These are phyloP conservation scores for Lepidotrigona ventralis DNA, from an alignment of 1,140 invertebrate genomes.

Conservation along the genomic window DNA sequence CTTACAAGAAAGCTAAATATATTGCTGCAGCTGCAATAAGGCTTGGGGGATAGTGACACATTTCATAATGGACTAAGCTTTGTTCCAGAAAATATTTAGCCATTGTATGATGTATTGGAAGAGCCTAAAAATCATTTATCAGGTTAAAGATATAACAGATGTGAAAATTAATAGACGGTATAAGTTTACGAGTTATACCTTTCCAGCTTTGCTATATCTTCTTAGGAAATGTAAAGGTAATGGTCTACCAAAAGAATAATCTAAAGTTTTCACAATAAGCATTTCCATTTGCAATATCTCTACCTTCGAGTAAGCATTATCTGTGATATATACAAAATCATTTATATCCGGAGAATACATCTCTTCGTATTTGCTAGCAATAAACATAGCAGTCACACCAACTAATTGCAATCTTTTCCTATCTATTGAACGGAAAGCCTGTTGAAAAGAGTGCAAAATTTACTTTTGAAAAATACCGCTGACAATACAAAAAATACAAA, in stretches of 20 bases:
- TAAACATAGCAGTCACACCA: conserved; percentile 93
- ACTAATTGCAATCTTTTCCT: conserved; percentile 91
- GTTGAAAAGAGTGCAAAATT: conserved; percentile 52
- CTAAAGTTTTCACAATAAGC: conserved; percentile 86
- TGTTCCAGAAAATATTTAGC: conserved; percentile 97
- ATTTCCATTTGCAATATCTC: conserved; percentile 93
- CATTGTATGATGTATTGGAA: conserved; percentile 89
- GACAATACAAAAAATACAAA: not conserved
- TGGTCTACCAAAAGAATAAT: conserved; percentile 92
- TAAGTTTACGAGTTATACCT: conserved; percentile 72
- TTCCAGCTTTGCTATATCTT: conserved; percentile 88
- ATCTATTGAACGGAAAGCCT: conserved; percentile 82
- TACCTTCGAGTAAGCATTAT: conserved; percentile 90
- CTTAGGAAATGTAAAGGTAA: conserved; percentile 94
- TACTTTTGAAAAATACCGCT: not conserved
- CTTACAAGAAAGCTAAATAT: conserved; percentile 84
- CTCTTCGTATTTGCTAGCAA: conserved; percentile 98
- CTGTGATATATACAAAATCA: conserved; percentile 96
- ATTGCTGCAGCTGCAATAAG: conserved; percentile 88
- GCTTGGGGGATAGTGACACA: conserved; percentile 91
- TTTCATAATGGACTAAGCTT: conserved; percentile 89
- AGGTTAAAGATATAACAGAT: not conserved
- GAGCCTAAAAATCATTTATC: conserved; percentile 61
- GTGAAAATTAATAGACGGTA: not conserved
- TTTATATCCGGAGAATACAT: conserved; percentile 92